Conservation (phyloP, 2,113 vertebrate genomes). For the Hippocampus mohnikei region DNA sequence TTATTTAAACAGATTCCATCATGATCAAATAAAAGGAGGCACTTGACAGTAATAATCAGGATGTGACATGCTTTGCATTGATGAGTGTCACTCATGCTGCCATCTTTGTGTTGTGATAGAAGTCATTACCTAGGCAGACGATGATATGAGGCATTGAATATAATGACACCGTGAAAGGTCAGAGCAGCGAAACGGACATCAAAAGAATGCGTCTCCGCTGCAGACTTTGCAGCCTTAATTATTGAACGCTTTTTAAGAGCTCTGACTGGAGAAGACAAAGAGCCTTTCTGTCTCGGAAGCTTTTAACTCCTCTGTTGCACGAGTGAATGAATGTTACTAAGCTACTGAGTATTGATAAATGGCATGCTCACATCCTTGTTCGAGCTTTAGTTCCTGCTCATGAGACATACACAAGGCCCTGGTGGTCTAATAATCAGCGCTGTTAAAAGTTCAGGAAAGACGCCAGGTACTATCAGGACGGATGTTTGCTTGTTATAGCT, state of each 20-base stretch:
- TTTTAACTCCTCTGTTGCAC: conserved; percentile 50
- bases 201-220: conserved; percentile 49
- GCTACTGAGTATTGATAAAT: conserved; percentile 26
- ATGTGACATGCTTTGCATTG: conserved; percentile 16
- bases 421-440: conserved; percentile 11
- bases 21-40: conserved; percentile 29
- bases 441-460: conserved; percentile 7
- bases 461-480: not conserved
- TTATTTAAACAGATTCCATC: conserved; percentile 24
- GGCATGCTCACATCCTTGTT: conserved; percentile 27
- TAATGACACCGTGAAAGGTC: conserved; percentile 64
- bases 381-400: conserved; percentile 18
- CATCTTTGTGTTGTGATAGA: conserved; percentile 54
- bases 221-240: conserved; percentile 54
- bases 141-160: conserved; percentile 55
- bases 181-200: conserved; percentile 56
- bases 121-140: conserved; percentile 53
- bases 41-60: conserved; percentile 30
- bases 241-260: conserved; percentile 57
- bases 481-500: conserved; percentile 2
- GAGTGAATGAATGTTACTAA: conserved; percentile 22
- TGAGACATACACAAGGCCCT: not conserved
- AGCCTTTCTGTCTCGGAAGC: conserved; percentile 48
- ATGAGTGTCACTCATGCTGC: conserved; percentile 17
- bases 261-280: conserved; percentile 34